Evolutionary conservation across 2,113 vertebrate species (phyloP).

Genomic region (Jacana jacana): DNA sequence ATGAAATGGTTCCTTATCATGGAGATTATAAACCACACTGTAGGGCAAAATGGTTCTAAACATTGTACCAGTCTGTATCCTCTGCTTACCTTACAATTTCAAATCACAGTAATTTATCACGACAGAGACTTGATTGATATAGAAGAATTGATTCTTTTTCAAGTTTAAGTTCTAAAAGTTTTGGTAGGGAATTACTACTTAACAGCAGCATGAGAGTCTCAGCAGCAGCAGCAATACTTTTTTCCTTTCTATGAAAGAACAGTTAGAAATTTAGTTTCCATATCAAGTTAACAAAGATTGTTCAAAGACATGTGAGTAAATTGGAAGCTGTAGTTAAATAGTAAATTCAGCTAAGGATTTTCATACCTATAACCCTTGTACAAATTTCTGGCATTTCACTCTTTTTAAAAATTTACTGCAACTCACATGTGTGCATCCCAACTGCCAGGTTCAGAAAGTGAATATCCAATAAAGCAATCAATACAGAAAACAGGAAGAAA

Average conservation of each 20-base stretch:
- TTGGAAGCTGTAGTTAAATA: neutral
- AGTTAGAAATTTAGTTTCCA: neutral
- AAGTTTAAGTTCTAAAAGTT: neutral
- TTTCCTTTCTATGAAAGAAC: neutral
- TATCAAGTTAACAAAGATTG: neutral
- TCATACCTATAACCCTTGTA: neutral
- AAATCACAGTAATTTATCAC: neutral
- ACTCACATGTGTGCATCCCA: accelerated
- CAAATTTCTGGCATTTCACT: neutral
- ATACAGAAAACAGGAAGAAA: neutral
- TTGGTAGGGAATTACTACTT: neutral
- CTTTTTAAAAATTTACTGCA: neutral
- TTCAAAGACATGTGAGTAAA: neutral
- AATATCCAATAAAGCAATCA: neutral
- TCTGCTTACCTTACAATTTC: neutral
- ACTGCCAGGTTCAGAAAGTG: neutral
- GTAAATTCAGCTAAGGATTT: neutral
- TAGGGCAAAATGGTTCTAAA: neutral
- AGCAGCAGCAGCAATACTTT: neutral
- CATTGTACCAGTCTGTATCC: neutral
- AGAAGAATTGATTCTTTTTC: neutral
- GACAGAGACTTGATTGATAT: neutral
- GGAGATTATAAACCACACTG: neutral
- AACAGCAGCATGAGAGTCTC: neutral
- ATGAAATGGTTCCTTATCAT: neutral